phyloP scores from a whole-genome alignment of 2,888 invertebrate genomes.

The Parthenolecanium corni region DNA sequence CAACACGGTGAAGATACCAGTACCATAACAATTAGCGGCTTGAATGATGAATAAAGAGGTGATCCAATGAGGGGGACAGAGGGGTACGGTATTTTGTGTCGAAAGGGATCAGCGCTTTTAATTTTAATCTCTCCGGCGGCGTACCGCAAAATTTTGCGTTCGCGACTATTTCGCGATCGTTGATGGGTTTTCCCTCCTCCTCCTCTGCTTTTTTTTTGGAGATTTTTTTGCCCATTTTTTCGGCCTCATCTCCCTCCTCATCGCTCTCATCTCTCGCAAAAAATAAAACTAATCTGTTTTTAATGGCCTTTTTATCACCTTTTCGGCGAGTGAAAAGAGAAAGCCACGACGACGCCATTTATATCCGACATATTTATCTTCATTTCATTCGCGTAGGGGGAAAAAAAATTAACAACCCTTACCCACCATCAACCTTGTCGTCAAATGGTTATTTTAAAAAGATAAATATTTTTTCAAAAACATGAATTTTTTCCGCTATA shows the following conservation, averaged over 20 bases:
- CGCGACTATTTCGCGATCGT: constrained; percentile 1
- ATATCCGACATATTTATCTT: constrained; percentile 19
- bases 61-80: not conserved
- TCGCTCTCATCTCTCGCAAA: no score
- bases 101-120: not conserved
- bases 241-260: no score
- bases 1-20: not conserved
- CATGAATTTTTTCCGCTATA: not conserved
- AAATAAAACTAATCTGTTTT: constrained; percentile 25
- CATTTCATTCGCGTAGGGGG: constrained; percentile 5
- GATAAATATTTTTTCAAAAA: no score
- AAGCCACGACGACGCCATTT: not conserved
- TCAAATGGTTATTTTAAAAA: not conserved
- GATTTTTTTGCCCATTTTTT: no score
- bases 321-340: not conserved
- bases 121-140: constrained; percentile 6
- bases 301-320: constrained; percentile 26
- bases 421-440: not conserved
- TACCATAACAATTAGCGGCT: no score
- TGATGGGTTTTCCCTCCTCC: no score
- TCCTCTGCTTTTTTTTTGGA: no score
- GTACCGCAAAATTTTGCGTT: constrained; percentile 12
- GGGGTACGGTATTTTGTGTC: not conserved
- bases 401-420: not conserved
- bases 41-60: not conserved